phyloP scores from a whole-genome alignment of 2,113 vertebrate genomes.

The Excalfactoria chinensis region DNA sequence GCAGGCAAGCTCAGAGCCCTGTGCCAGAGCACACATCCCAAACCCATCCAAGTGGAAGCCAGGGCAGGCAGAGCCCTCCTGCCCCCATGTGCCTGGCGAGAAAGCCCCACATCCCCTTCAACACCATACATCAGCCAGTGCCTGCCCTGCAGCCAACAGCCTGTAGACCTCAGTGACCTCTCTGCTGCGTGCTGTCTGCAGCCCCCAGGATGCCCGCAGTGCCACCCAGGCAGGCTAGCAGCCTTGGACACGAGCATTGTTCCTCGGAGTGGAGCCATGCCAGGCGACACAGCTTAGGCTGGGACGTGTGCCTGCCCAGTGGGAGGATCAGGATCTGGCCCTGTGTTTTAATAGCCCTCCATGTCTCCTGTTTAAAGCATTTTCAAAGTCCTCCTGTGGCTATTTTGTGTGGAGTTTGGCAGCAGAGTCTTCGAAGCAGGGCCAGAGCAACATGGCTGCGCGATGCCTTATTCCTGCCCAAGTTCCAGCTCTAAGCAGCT shows the following conservation, averaged over 20 bases:
- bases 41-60: rapidly evolving
- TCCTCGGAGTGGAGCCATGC: slow-evolving; percentile 2
- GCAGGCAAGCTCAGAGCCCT: neutral
- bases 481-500: neutral
- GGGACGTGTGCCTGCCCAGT: neutral
- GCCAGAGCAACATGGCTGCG: neutral
- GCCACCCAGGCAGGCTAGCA: slow-evolving; percentile 45
- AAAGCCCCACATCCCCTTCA: neutral
- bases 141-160: rapidly evolving
- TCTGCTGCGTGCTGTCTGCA: neutral
- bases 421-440: rapidly evolving
- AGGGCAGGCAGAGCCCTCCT: neutral
- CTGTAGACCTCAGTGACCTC: neutral
- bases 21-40: neutral
- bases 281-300: neutral
- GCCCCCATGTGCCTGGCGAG: neutral
- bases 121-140: rapidly evolving
- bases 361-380: neutral
- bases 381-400: neutral
- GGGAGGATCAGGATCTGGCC: slow-evolving; percentile 27
- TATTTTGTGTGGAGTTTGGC: neutral
- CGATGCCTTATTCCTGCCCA: neutral
- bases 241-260: neutral
- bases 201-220: rapidly evolving
- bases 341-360: slow-evolving; percentile 39